Conservation (phyloP, 2,888 invertebrate species). For the Epirrhoe alternata region DNA sequence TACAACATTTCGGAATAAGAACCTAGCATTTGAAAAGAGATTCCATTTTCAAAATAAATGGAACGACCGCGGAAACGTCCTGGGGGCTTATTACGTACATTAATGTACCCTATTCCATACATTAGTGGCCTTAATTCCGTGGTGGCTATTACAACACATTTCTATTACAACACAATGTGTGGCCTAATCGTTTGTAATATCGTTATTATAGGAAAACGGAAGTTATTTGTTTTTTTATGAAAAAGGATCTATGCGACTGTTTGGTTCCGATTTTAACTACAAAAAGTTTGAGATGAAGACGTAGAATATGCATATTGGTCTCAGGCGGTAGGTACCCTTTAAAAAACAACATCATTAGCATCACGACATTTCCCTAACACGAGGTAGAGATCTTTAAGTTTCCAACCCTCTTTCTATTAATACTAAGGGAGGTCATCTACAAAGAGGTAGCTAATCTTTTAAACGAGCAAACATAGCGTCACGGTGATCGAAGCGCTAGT, state of each 20-base stretch:
- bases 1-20: slow-evolving; percentile 16
- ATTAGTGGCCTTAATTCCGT: slow-evolving; percentile 38
- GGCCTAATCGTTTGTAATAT: slow-evolving; percentile 36
- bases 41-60: slow-evolving; percentile 26
- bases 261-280: neutral
- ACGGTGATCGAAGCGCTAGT: too few relatives aligned
- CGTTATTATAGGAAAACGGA: slow-evolving; percentile 32
- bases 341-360: too few relatives aligned
- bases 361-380: too few relatives aligned
- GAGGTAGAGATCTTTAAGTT: too few relatives aligned
- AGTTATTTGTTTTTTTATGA: slow-evolving; percentile 31
- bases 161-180: slow-evolving; percentile 41
- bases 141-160: slow-evolving; percentile 42
- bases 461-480: too few relatives aligned
- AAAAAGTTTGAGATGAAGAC: neutral
- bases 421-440: too few relatives aligned
- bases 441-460: too few relatives aligned
- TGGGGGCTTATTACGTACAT: slow-evolving; percentile 34
- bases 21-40: neutral
- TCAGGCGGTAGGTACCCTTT: too few relatives aligned
- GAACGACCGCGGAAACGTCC: slow-evolving; percentile 35
- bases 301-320: too few relatives aligned
- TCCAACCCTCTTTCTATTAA: too few relatives aligned
- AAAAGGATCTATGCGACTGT: slow-evolving; percentile 12
- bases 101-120: slow-evolving; percentile 24